phyloP scores from a whole-genome alignment of 2,113 vertebrate species.

The Pteronura brasiliensis region DNA sequence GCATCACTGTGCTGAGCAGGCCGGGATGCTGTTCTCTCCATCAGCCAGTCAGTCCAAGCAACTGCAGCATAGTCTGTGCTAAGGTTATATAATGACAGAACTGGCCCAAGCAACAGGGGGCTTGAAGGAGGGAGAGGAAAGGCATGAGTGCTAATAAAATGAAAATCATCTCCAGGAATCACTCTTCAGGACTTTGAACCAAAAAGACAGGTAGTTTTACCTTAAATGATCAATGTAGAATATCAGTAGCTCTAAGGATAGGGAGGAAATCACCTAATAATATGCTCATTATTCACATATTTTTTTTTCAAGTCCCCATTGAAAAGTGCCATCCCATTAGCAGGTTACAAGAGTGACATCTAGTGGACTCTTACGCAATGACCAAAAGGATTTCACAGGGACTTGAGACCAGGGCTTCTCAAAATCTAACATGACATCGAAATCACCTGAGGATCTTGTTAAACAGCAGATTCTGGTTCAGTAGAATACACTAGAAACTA shows the following conservation, averaged over 20 bases:
- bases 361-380: conserved; percentile 78
- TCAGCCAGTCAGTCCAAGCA: neutral
- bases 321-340: conserved; percentile 52
- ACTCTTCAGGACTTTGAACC: neutral
- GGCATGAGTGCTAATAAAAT: neutral
- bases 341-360: conserved; percentile 86
- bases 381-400: conserved; percentile 19
- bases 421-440: conserved; percentile 15
- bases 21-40: neutral
- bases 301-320: neutral
- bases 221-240: conserved; percentile 50
- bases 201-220: conserved; percentile 43
- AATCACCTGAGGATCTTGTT: neutral
- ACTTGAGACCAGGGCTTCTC: neutral
- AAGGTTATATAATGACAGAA: conserved; percentile 58
- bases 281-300: conserved; percentile 5
- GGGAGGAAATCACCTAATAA: conserved; percentile 61
- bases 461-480: neutral
- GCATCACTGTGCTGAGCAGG: neutral
- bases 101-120: neutral
- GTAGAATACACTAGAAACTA: neutral
- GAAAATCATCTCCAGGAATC: conserved; percentile 21
- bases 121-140: neutral
- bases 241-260: conserved; percentile 41
- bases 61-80: neutral